phyloP scores from a whole-genome alignment of 2,888 invertebrate species.

The Ceramica pisi region DNA sequence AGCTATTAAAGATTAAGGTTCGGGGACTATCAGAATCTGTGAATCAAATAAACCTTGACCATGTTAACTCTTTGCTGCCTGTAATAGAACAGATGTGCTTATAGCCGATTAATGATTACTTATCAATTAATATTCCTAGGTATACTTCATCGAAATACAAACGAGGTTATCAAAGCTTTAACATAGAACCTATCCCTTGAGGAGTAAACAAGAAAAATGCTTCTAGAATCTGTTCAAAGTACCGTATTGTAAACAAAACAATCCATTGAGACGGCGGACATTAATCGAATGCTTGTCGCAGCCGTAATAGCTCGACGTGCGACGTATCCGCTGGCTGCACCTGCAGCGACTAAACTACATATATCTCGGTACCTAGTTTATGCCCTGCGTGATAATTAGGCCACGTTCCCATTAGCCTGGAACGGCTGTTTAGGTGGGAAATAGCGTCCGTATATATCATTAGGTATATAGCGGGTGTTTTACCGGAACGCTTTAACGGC shows the following conservation, averaged over 20 bases:
- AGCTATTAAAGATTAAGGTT: background rate
- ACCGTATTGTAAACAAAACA: slow-evolving; percentile 14
- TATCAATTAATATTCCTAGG: background rate
- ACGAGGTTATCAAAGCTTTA: background rate
- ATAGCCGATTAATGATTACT: background rate
- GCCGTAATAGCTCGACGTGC: slow-evolving; percentile 5
- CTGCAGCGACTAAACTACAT: slow-evolving; percentile 31
- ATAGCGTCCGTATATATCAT: slow-evolving; percentile 37
- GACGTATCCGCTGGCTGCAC: slow-evolving; percentile 44
- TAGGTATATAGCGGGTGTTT: slow-evolving; percentile 32
- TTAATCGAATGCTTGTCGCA: slow-evolving; percentile 20
- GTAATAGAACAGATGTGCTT: background rate
- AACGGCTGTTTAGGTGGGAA: slow-evolving; percentile 49
- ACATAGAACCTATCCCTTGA: background rate
- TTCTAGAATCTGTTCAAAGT: background rate
- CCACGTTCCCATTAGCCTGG: slow-evolving; percentile 50
- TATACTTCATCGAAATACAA: background rate
- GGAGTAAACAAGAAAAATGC: background rate
- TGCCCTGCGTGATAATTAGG: slow-evolving; percentile 51
- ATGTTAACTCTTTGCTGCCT: slow-evolving; percentile 4
- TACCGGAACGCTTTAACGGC: slow-evolving; percentile 52
- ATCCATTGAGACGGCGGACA: slow-evolving; percentile 6
- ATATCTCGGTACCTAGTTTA: slow-evolving; percentile 29
- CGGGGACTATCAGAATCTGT: background rate
- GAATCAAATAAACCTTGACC: background rate